Evolutionary conservation across 2,888 invertebrate genomes (phyloP).

Genomic region (Drosophila picticornis): DNA sequence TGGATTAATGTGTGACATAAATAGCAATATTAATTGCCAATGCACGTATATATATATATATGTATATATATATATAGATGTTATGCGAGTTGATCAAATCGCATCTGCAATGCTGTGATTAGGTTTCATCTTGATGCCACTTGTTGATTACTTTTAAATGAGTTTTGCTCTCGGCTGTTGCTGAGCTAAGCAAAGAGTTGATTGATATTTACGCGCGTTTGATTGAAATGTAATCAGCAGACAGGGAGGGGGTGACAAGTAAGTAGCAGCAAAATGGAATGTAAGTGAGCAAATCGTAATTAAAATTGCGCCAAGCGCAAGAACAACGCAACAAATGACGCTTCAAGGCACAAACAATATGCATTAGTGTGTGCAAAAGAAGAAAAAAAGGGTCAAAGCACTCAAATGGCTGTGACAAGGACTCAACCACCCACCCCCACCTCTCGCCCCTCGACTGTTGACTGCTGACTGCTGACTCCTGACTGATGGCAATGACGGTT

Average conservation of each 20-base stretch:
- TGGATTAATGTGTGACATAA: background rate
- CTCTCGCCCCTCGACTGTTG: background rate
- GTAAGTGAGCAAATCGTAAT: slow-evolving; percentile 80
- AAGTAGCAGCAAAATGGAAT: slow-evolving; percentile 69
- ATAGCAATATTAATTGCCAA: background rate
- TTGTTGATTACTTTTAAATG: slow-evolving; percentile 81
- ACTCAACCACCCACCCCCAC: slow-evolving; percentile 6
- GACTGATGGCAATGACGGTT: slow-evolving; percentile 70
- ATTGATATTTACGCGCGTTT: slow-evolving; percentile 79
- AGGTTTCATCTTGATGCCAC: slow-evolving; percentile 55
- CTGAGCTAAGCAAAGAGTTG: slow-evolving; percentile 36
- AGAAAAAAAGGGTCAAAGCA: slow-evolving; percentile 60
- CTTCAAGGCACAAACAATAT: slow-evolving; percentile 73
- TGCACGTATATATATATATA: background rate
- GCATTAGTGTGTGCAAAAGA: slow-evolving; percentile 54
- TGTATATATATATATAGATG: background rate
- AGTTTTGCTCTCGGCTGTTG: slow-evolving; percentile 57
- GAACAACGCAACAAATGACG: slow-evolving; percentile 66
- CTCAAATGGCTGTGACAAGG: slow-evolving; percentile 53
- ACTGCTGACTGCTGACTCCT: slow-evolving; percentile 22
- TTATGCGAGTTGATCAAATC: background rate
- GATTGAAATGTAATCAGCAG: slow-evolving; percentile 80
- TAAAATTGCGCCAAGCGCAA: slow-evolving; percentile 68
- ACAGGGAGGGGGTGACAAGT: slow-evolving; percentile 25
- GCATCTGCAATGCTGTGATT: slow-evolving; percentile 45